These are phyloP conservation scores for Bombus turneri DNA, from an alignment of 1,140 invertebrate genomes.

Conservation along the genomic window DNA sequence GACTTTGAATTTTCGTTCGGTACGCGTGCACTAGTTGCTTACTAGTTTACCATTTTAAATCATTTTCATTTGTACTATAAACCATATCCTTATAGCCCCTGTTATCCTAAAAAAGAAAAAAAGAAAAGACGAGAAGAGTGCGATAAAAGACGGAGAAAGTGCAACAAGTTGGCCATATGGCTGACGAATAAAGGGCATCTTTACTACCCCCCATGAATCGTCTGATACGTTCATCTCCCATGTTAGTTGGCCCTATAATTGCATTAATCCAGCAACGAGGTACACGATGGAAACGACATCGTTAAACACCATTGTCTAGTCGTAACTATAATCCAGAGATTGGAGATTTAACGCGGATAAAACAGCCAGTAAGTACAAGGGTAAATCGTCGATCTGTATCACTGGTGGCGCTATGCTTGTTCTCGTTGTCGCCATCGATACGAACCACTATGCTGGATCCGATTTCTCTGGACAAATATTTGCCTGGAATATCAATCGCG, in stretches of 20 bases:
- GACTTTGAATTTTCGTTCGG: too few relatives aligned
- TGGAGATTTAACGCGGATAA: constrained; percentile 58
- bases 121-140: neutral
- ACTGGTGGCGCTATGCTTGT: neutral
- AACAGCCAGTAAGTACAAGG: constrained; percentile 43
- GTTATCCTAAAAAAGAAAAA: neutral
- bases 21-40: too few relatives aligned
- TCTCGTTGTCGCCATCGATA: constrained; percentile 9
- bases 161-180: constrained; percentile 44
- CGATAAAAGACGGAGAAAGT: neutral
- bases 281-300: constrained; percentile 51
- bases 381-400: constrained; percentile 20
- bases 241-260: constrained; percentile 37
- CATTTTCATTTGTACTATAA: neutral
- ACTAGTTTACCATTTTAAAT: neutral
- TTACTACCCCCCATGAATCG: constrained; percentile 17
- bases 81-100: neutral
- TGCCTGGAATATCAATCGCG: neutral
- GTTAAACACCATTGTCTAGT: constrained; percentile 36
- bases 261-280: constrained; percentile 54
- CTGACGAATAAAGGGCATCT: neutral
- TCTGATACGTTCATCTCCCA: constrained; percentile 4
- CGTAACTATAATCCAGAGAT: constrained; percentile 31
- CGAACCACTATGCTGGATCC: neutral
- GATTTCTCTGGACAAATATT: constrained; percentile 28